Percentiles rank a stretch among this genome's conserved stretches.
phyloP scores from a whole-genome alignment of 2,888 invertebrate species.

The Sepiola atlantica region DNA sequence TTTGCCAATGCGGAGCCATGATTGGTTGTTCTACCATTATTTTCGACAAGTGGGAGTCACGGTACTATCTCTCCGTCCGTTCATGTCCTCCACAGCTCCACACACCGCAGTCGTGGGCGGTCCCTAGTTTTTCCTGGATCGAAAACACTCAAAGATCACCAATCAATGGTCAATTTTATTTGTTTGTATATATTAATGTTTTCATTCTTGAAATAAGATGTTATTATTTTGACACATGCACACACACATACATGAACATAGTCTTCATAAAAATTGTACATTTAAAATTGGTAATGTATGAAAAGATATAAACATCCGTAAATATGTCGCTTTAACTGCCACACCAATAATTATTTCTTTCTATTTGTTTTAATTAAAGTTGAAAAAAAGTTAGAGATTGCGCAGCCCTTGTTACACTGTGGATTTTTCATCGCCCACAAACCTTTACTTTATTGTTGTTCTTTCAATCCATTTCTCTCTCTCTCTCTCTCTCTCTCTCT shows the following conservation, averaged over 20 bases:
- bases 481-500: background rate
- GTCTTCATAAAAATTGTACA: too few relatives aligned
- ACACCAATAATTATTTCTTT: too few relatives aligned
- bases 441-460: too few relatives aligned
- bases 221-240: background rate
- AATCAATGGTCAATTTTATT: background rate
- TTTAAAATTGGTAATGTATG: too few relatives aligned
- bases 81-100: background rate
- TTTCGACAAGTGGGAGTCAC: background rate
- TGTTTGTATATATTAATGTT: background rate
- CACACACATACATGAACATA: background rate
- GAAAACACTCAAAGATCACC: background rate
- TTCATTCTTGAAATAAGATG: background rate
- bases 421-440: too few relatives aligned
- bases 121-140: background rate
- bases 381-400: too few relatives aligned
- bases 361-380: too few relatives aligned
- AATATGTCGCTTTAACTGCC: too few relatives aligned
- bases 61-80: conserved; percentile 16
- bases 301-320: too few relatives aligned
- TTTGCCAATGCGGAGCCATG: background rate
- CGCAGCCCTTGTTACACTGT: too few relatives aligned
- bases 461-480: too few relatives aligned
- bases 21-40: background rate
- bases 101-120: background rate